Conservation (phyloP, 1,140 invertebrate genomes). For the Drosophila fuyamai region DNA sequence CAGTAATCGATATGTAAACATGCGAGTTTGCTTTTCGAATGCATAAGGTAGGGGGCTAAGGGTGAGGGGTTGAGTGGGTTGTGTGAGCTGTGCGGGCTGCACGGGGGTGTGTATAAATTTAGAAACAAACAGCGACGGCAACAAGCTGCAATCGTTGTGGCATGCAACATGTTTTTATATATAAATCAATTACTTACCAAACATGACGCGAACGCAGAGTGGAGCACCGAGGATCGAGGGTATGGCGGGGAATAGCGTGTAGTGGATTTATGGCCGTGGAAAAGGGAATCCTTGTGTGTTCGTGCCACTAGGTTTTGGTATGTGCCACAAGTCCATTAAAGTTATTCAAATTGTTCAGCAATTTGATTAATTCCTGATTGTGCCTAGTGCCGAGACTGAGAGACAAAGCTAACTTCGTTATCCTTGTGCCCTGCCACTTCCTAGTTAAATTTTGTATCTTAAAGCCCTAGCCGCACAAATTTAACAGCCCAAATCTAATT, state of each 20-base stretch:
- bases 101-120: constrained; percentile 66
- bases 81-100: neutral
- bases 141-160: constrained; percentile 66
- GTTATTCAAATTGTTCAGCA: constrained; percentile 59
- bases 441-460: constrained; percentile 47
- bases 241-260: constrained; percentile 7
- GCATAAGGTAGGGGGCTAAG: neutral
- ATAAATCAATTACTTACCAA: constrained; percentile 82
- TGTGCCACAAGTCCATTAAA: constrained; percentile 50
- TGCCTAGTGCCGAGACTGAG: constrained; percentile 9
- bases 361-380: constrained; percentile 61
- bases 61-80: neutral
- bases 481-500: constrained; percentile 70
- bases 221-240: neutral
- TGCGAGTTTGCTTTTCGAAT: constrained; percentile 55
- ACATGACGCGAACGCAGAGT: constrained; percentile 49
- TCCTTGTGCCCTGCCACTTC: constrained; percentile 14
- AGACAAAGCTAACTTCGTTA: constrained; percentile 44
- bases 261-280: constrained; percentile 53
- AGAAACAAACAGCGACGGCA: constrained; percentile 64
- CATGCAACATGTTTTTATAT: constrained; percentile 81
- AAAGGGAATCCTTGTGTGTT: constrained; percentile 31
- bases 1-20: constrained; percentile 83
- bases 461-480: constrained; percentile 31
- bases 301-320: constrained; percentile 31